Conservation (phyloP, 2,888 invertebrate species). For the Miltochrista miniata region DNA sequence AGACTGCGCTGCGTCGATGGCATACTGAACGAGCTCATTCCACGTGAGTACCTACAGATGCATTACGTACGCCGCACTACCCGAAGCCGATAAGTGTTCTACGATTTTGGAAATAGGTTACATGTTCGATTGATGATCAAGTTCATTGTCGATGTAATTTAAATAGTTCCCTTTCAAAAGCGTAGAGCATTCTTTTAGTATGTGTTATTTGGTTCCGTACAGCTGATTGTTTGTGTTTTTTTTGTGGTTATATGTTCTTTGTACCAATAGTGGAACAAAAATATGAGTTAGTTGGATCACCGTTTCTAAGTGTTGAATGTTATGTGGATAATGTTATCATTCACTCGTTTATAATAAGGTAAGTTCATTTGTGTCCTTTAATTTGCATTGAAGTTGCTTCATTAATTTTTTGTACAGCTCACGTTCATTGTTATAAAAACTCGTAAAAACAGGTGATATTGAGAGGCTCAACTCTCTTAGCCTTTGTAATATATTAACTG, state of each 20-base stretch:
- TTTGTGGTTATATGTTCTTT: conserved; percentile 30
- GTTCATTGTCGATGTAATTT: not conserved
- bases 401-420: not conserved
- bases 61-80: conserved; percentile 34
- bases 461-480: not conserved
- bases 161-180: conserved; percentile 26
- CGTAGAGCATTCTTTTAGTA: conserved; percentile 25
- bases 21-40: conserved; percentile 56
- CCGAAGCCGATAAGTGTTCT: conserved; percentile 30
- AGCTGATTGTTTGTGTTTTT: conserved; percentile 31
- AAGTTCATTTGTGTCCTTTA: conserved; percentile 24
- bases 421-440: not conserved
- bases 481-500: not conserved
- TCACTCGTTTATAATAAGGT: conserved; percentile 13
- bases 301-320: conserved; percentile 26
- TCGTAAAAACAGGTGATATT: not conserved
- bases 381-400: conserved; percentile 9
- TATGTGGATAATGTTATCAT: conserved; percentile 6
- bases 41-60: conserved; percentile 59
- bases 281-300: conserved; percentile 7
- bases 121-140: conserved; percentile 14
- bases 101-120: conserved; percentile 38
- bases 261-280: conserved; percentile 6
- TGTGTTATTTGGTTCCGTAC: conserved; percentile 23
- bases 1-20: conserved; percentile 60